Evolutionary conservation across 2,888 invertebrate genomes (phyloP).

Genomic region (Conchocele bisecta): DNA sequence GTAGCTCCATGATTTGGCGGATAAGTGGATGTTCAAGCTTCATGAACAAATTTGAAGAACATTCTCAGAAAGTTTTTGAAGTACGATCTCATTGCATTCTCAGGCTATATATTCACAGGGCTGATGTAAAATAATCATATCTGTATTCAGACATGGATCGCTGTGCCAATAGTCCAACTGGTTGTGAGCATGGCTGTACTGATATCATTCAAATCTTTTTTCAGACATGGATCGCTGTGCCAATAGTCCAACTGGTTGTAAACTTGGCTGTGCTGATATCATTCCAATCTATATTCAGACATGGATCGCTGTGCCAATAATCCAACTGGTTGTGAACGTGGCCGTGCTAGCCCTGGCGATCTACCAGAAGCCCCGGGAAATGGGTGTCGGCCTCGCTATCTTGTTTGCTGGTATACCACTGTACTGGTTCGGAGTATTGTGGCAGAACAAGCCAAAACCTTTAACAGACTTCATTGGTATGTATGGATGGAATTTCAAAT

Average conservation of each 20-base stretch:
- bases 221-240: constrained; percentile 89
- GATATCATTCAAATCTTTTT: too few species aligned
- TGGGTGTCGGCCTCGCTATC: constrained; percentile 90
- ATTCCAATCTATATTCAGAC: too few species aligned
- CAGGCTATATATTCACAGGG: too few species aligned
- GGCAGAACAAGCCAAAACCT: constrained; percentile 84
- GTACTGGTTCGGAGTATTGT: constrained; percentile 89
- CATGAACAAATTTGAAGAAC: too few species aligned
- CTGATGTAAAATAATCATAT: too few species aligned
- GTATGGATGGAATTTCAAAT: too few species aligned
- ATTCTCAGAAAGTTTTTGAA: too few species aligned
- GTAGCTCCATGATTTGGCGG: too few species aligned
- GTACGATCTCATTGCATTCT: too few species aligned
- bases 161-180: constrained; percentile 90
- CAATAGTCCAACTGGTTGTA: constrained; percentile 89
- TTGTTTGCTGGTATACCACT: constrained; percentile 93
- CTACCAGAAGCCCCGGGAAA: constrained; percentile 90
- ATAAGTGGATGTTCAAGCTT: too few species aligned
- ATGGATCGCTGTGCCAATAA: constrained; percentile 88
- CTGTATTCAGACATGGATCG: too few species aligned
- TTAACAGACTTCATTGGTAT: constrained; percentile 67
- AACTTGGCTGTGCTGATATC: constrained; percentile 91
- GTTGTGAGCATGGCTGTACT: constrained; percentile 90
- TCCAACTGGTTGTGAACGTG: constrained; percentile 90
- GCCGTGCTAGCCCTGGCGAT: constrained; percentile 91